Base-by-base conservation (phyloP, 2,113 vertebrate genomes). In the Brachyhypopomus gauderio region DNA sequence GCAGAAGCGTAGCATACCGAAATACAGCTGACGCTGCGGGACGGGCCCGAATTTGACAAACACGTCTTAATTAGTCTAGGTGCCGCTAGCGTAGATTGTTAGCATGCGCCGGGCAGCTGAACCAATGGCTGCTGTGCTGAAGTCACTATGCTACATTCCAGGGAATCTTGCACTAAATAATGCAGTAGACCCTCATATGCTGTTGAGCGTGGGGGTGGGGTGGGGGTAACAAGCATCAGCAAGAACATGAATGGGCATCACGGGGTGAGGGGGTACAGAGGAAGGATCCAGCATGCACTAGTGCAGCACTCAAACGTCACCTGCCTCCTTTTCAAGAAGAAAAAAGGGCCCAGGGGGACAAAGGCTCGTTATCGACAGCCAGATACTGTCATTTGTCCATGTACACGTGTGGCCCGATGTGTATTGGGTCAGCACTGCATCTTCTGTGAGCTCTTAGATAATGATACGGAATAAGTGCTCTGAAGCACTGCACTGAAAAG, bases 151-250 rank as follows among this genome's bases (percentile, higher is more conserved):
- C 66, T 60, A 59, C n/a, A 16, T 66, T 75, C 63, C 64, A 30
- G 69, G 64, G 78, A 67, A 41, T 78, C 30, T 9, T 34, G 11
- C 23, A 30, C 67, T 86, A 76, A 86, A 86, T 86, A 79, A 84
- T 84, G 72, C 74, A 86, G 23, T 59, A 79, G 67, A 2, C 23
- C 6, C 27, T 12, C 34, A 72, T 63, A 74, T 84, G 75, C 60
- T 62, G 41, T 75, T 25, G 79, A 75, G 80, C 12, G 45, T 52
- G 45, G 56, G 58, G 19, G 60, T 38, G 22, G 59, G 30, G 30
- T 30, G 45, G 22, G 60, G 62, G 25, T 34, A 20, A 22, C 2
- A 45, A 23, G 58, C 77, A 45, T 11, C 41, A 84, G 77, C 36
- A 58, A 78, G 72, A 52, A 69, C 58, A 71, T 52, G 64, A 80